phyloP scores from a whole-genome alignment of 2,113 vertebrate species.

The Castor canadensis region DNA sequence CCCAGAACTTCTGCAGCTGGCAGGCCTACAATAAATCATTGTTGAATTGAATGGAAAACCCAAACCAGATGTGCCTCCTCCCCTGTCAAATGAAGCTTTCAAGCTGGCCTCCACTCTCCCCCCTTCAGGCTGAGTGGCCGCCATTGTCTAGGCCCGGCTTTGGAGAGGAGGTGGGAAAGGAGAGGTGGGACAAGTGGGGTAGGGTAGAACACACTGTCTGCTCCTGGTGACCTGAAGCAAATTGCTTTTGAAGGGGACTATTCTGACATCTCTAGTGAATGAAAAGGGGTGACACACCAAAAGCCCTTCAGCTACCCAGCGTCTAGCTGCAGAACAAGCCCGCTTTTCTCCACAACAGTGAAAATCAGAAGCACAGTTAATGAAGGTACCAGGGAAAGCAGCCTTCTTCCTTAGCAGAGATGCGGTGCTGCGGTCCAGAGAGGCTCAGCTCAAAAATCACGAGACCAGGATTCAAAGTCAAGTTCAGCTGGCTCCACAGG shows the following conservation, averaged over 20 bases:
- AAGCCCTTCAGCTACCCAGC: not conserved
- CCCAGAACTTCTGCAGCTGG: slow-evolving; percentile 71
- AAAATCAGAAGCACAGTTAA: not conserved
- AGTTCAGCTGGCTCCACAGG: not conserved
- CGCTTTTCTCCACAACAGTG: not conserved
- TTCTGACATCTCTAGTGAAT: not conserved
- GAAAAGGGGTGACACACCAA: not conserved
- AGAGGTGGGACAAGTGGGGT: not conserved
- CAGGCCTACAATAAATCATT: slow-evolving; percentile 72
- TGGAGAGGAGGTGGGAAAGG: not conserved
- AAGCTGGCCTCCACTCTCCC: slow-evolving; percentile 47
- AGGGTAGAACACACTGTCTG: not conserved
- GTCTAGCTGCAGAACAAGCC: not conserved
- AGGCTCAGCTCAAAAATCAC: not conserved
- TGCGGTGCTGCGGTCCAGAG: not conserved
- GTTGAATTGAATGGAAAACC: slow-evolving; percentile 74
- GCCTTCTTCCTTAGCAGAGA: not conserved
- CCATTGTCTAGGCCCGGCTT: slow-evolving; percentile 34
- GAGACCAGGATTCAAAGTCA: not conserved
- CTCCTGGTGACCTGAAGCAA: not conserved
- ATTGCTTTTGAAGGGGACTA: not conserved
- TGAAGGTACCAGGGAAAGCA: not conserved
- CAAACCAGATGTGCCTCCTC: slow-evolving; percentile 75
- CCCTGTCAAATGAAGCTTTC: slow-evolving; percentile 70
- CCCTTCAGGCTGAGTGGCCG: not conserved